Evolutionary conservation across 2,888 invertebrate genomes (phyloP).

Genomic region (Caenorhabditis uteleia): DNA sequence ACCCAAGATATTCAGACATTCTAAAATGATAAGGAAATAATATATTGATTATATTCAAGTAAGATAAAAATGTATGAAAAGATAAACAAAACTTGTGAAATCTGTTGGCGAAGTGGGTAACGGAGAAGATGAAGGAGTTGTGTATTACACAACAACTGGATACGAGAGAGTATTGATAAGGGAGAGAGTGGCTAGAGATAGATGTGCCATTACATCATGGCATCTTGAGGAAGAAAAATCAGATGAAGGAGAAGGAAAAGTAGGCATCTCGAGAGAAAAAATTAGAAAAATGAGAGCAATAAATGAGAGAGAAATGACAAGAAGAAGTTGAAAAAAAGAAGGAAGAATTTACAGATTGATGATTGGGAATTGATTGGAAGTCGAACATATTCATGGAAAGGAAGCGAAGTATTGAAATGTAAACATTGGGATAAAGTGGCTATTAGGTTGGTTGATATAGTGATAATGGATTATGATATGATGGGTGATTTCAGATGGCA

Average conservation of each 20-base stretch:
- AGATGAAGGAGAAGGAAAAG: constrained; percentile 1
- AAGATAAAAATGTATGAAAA: not conserved
- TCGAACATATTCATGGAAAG: constrained; percentile 51
- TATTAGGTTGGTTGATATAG: constrained; percentile 26
- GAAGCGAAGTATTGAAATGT: constrained; percentile 46
- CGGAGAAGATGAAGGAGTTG: constrained; percentile 21
- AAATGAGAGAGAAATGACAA: constrained; percentile 2
- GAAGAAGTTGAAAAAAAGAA: too few species aligned
- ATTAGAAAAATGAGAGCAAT: constrained; percentile 6
- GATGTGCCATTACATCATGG: constrained; percentile 31
- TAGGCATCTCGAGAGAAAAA: constrained; percentile 4
- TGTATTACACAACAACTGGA: constrained; percentile 32
- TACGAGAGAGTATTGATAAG: constrained; percentile 6
- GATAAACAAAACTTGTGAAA: constrained; percentile 1
- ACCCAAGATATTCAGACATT: constrained; percentile 67
- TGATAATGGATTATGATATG: not conserved
- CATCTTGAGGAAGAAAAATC: constrained; percentile 8
- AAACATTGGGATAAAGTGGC: constrained; percentile 57
- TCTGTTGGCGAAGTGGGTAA: constrained; percentile 1
- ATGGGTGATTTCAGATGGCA: constrained; percentile 44
- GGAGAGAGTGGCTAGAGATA: constrained; percentile 8
- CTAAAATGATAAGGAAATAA: constrained; percentile 6
- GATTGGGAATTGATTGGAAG: constrained; percentile 56
- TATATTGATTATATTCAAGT: constrained; percentile 1
- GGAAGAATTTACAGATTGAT: constrained; percentile 34